Conservation (phyloP, 1,140 invertebrate species). For the Maniola jurtina region DNA sequence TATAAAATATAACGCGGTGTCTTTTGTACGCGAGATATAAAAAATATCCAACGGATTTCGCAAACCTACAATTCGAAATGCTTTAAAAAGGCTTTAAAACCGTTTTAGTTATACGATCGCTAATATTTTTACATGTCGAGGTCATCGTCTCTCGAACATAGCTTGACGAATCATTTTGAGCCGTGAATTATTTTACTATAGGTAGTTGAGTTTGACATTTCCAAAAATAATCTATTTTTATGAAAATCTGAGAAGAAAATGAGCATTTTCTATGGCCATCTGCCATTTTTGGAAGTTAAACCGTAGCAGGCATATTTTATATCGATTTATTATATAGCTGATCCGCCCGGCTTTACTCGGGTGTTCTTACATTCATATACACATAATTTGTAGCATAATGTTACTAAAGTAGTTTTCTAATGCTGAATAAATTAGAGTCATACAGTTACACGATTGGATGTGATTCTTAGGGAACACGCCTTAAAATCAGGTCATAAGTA, state of each 20-base stretch:
- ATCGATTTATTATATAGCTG: no score
- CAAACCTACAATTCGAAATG: conserved; percentile 17
- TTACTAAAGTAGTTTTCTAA: no score
- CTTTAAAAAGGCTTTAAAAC: background rate
- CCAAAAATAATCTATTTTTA: background rate
- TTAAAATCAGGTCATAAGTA: no score
- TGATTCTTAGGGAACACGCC: background rate
- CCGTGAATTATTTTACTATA: conserved; percentile 17
- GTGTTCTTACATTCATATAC: no score
- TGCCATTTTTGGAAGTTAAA: no score
- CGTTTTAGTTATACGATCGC: conserved; percentile 12
- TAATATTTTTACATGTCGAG: conserved; percentile 31
- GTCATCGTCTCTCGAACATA: conserved; percentile 30
- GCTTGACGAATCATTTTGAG: conserved; percentile 34
- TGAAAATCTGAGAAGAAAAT: background rate
- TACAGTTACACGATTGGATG: background rate
- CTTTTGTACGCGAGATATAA: background rate
- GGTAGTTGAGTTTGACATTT: conserved; percentile 15
- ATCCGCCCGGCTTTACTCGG: no score
- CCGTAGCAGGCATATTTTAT: no score
- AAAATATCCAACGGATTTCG: conserved; percentile 6
- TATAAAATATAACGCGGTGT: no score
- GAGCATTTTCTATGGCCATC: no score
- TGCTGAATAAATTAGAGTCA: no score
- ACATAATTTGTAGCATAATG: no score